Evolutionary conservation across 1,140 invertebrate species (phyloP), one percentile per base, ranked within the genome.

Genomic region (Drosophila novamexicana): DNA sequence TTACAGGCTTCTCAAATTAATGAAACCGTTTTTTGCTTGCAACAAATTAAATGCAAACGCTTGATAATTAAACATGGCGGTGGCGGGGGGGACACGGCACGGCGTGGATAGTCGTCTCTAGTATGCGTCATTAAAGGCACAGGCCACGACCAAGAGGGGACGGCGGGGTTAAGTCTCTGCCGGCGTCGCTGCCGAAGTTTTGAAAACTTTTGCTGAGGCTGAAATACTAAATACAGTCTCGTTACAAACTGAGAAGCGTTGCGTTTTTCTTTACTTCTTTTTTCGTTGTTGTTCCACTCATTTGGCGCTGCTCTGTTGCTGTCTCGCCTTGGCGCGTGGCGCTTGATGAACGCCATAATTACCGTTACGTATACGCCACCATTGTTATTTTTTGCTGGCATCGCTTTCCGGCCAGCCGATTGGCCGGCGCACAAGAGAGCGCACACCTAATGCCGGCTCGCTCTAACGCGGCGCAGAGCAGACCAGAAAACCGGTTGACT

Each of bases 271-370:
- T 70, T 65, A 58, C 18, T 64, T 40, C 47, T 49, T 49, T 67
- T 52, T 42, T 47, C 54, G n/a, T 71, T 32, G 18, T 22, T 32
- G 22, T 7, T 36, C 7, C 56, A 12, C 16, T 54, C 49, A 37
- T 42, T 50, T 62, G 16, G n/a, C 18, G n/a, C 1, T 32, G n/a
- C 6, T 22, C 42, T 73, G 42, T 8, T 22, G 73, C 77, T 66
- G 7, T 82, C 79, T 70, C 69, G 65, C 64, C 82, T 29, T 57
- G 49, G 67, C 81, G 65, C 65, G 57, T 66, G 67, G 16, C 67
- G 68, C 53, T 73, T 92, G 91, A 92, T 86, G 91, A 91, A 86
- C 91, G 91, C 91, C 91, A 92, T 92, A 92, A 91, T 91, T 92
- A 91, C 90, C 86, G 83, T 91, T 91, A 89, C 81, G 82, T 88